These are phyloP conservation scores for Harpegnathos saltator DNA, from an alignment of 1,140 invertebrate species.

Conservation along the genomic window DNA sequence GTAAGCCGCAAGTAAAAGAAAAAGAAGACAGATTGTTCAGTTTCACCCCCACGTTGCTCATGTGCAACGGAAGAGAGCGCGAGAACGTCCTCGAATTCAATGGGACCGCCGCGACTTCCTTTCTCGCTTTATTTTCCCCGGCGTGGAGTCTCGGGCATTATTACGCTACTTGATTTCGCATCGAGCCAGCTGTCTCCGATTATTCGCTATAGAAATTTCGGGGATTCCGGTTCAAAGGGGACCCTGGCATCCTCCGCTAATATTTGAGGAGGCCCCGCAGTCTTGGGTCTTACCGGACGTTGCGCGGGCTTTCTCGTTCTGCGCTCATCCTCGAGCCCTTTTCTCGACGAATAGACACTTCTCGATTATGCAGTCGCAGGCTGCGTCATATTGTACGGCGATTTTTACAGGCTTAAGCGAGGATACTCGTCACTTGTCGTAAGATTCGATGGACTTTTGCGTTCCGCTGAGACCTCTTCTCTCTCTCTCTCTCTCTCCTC, in stretches of 20 bases:
- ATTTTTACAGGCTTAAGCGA: background rate
- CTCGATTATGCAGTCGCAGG: background rate
- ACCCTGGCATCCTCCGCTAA: constrained; percentile 82
- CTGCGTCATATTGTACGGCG: background rate
- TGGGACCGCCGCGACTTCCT: constrained; percentile 66
- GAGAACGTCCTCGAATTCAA: constrained; percentile 39
- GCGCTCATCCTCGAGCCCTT: constrained; percentile 31
- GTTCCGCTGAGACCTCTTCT: too few species aligned
- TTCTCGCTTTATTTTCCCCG: constrained; percentile 63
- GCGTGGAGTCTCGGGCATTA: constrained; percentile 75
- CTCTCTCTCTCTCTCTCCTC: too few species aligned
- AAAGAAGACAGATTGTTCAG: constrained; percentile 25
- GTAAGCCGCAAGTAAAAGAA: background rate
- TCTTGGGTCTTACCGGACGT: constrained; percentile 78
- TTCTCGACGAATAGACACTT: constrained; percentile 37
- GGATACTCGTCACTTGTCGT: background rate
- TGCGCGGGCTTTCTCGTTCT: constrained; percentile 56
- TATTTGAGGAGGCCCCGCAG: constrained; percentile 81
- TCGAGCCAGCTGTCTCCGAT: constrained; percentile 84
- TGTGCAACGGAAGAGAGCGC: constrained; percentile 10
- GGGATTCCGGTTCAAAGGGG: constrained; percentile 80
- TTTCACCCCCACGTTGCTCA: constrained; percentile 6
- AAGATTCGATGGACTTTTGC: background rate
- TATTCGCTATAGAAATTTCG: constrained; percentile 83
- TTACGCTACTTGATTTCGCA: constrained; percentile 86